Percentiles rank a stretch among this genome's conserved stretches.
Conservation (phyloP, 2,797 vertebrate species). For the Rhinogobio ventralis region DNA sequence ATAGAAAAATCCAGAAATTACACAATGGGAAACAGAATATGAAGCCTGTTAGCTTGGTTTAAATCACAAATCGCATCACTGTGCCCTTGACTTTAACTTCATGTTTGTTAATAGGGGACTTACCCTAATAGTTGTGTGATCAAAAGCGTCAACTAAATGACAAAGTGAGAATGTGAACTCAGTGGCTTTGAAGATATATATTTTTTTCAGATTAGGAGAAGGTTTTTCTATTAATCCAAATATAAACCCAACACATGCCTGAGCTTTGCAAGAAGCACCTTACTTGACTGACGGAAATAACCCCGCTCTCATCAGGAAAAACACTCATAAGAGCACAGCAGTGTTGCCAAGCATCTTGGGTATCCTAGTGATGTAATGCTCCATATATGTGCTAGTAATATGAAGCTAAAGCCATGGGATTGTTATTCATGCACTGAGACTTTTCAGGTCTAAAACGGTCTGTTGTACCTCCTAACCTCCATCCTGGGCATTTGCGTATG, state of each 20-base stretch:
- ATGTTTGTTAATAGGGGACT: background rate
- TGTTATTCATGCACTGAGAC: slow-evolving; percentile 50
- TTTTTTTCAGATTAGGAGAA: slow-evolving; percentile 9
- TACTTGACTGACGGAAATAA: slow-evolving; percentile 61
- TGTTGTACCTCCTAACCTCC: slow-evolving; percentile 18
- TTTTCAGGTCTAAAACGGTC: slow-evolving; percentile 56
- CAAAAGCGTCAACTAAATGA: background rate
- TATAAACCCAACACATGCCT: slow-evolving; percentile 38
- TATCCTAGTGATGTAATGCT: slow-evolving; percentile 63
- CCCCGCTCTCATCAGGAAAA: slow-evolving; percentile 53
- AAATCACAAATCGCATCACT: background rate
- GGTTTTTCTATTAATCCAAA: slow-evolving; percentile 17
- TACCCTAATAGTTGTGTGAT: background rate
- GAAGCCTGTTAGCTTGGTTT: background rate
- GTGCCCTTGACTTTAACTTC: background rate
- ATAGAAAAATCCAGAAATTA: slow-evolving; percentile 3
- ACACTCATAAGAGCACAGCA: slow-evolving; percentile 55
- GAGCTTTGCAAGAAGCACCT: slow-evolving; percentile 52
- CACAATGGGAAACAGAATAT: background rate
- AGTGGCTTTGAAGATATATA: background rate
- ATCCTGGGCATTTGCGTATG: slow-evolving; percentile 8
- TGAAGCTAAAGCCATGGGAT: slow-evolving; percentile 51
- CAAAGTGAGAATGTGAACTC: background rate
- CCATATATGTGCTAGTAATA: slow-evolving; percentile 55
- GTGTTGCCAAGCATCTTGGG: slow-evolving; percentile 51